These are phyloP conservation scores for Cryptops parisi DNA, from an alignment of 2,888 invertebrate genomes.

Conservation along the genomic window DNA sequence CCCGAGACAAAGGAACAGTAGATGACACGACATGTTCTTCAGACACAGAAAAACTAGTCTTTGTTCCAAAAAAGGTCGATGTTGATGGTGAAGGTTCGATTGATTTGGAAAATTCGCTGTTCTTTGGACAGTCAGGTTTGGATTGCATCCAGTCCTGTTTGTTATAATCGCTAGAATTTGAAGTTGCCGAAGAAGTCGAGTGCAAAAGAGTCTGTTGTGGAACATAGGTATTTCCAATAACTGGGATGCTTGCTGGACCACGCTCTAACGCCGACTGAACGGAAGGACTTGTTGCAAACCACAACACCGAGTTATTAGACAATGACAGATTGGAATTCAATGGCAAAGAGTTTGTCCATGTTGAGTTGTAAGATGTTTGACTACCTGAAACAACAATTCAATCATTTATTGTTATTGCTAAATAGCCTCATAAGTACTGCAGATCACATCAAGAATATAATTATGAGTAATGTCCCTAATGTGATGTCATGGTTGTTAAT, in stretches of 20 bases:
- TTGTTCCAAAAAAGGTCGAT: neutral
- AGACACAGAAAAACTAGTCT: neutral
- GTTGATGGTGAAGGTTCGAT: neutral
- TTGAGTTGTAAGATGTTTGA: too few relatives aligned
- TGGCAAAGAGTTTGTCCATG: neutral
- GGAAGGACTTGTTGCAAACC: neutral
- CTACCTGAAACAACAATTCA: too few relatives aligned
- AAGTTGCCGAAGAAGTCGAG: neutral
- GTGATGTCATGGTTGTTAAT: too few relatives aligned
- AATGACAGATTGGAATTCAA: neutral
- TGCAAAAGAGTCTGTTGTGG: neutral
- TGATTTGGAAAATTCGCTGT: too few relatives aligned
- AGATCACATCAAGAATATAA: too few relatives aligned
- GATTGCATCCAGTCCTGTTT: conserved; percentile 6
- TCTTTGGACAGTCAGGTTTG: conserved; percentile 2
- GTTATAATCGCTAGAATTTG: neutral
- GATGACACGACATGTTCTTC: neutral
- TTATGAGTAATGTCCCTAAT: too few relatives aligned
- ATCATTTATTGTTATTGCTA: too few relatives aligned
- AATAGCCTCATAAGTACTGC: too few relatives aligned
- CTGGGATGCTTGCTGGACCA: too few relatives aligned
- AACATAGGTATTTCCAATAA: too few relatives aligned
- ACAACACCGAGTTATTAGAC: neutral
- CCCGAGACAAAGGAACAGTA: neutral
- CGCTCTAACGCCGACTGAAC: neutral